Evolutionary conservation across 1,140 invertebrate species (phyloP).

Genomic region (Cylas formicarius): DNA sequence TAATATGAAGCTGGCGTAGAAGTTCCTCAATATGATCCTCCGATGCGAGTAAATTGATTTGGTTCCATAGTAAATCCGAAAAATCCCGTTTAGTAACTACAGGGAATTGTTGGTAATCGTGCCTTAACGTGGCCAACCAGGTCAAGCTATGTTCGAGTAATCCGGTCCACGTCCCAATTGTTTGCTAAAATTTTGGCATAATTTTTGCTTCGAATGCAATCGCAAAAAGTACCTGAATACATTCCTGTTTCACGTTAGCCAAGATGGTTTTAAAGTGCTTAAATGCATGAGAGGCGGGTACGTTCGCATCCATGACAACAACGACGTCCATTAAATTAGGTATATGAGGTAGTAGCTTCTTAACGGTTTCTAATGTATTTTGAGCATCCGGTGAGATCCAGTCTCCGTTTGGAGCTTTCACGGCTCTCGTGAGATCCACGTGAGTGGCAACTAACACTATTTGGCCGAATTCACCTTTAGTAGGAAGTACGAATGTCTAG

Average conservation of each 20-base stretch:
- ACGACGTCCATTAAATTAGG: slow-evolving; percentile 38
- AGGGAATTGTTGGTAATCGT: slow-evolving; percentile 52
- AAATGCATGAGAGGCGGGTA: slow-evolving; percentile 46
- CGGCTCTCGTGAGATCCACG: slow-evolving; percentile 50
- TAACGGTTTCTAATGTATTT: slow-evolving; percentile 47
- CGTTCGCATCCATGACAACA: slow-evolving; percentile 55
- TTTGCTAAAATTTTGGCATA: slow-evolving; percentile 25
- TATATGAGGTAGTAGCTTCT: slow-evolving; percentile 37
- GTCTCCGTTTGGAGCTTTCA: slow-evolving; percentile 49
- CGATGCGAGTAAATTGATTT: slow-evolving; percentile 63
- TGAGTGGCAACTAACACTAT: slow-evolving; percentile 63
- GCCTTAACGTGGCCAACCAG: slow-evolving; percentile 50
- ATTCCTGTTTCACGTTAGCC: slow-evolving; percentile 32
- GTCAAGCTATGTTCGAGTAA: slow-evolving; percentile 55
- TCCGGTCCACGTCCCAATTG: slow-evolving; percentile 51
- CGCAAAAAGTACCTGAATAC: slow-evolving; percentile 33
- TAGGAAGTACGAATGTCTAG: slow-evolving; percentile 5
- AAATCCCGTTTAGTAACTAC: slow-evolving; percentile 63
- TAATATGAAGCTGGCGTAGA: slow-evolving; percentile 60
- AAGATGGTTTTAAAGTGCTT: slow-evolving; percentile 37
- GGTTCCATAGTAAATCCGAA: slow-evolving; percentile 51
- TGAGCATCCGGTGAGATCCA: slow-evolving; percentile 52
- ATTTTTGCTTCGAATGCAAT: too few species aligned
- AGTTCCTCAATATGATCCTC: slow-evolving; percentile 61
- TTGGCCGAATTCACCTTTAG: slow-evolving; percentile 50